Percentiles rank a stretch among this genome's conserved stretches.
These are phyloP conservation scores for Hyphantria cunea DNA, from an alignment of 1,140 invertebrate species.

Conservation along the genomic window DNA sequence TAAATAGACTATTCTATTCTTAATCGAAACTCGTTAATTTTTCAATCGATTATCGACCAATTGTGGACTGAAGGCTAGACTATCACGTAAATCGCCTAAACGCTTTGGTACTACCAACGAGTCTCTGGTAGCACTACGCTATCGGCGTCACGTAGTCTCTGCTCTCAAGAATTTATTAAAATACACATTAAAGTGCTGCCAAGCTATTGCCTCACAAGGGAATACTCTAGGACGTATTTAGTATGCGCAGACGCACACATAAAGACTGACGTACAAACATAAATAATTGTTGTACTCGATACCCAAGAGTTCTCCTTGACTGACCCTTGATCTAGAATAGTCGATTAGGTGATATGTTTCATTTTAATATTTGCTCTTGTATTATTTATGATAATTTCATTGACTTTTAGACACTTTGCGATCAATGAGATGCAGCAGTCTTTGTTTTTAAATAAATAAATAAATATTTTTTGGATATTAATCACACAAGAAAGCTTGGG, in stretches of 20 bases:
- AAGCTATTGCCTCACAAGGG: slow-evolving; percentile 43
- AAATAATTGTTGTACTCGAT: slow-evolving; percentile 29
- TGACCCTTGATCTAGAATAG: slow-evolving; percentile 39
- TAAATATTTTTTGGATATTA: too few relatives aligned
- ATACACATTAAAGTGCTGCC: slow-evolving; percentile 31
- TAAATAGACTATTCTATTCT: too few relatives aligned
- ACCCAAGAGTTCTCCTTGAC: slow-evolving; percentile 22
- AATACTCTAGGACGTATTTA: slow-evolving; percentile 45
- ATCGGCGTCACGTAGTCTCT: neutral
- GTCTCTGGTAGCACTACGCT: neutral
- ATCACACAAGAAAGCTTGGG: too few relatives aligned
- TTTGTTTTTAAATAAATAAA: too few relatives aligned
- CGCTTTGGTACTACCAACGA: neutral
- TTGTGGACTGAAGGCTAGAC: neutral
- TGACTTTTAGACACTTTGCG: too few relatives aligned
- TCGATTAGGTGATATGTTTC: slow-evolving; percentile 12
- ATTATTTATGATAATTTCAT: neutral
- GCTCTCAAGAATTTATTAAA: slow-evolving; percentile 1
- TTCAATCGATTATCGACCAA: neutral
- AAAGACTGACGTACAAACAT: slow-evolving; percentile 15
- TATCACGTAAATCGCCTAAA: neutral
- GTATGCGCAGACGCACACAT: slow-evolving; percentile 37
- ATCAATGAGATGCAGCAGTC: too few relatives aligned
- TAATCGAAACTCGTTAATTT: neutral
- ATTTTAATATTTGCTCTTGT: slow-evolving; percentile 5